Conservation (phyloP, 1,140 invertebrate genomes). For the Brachionus sp. region DNA sequence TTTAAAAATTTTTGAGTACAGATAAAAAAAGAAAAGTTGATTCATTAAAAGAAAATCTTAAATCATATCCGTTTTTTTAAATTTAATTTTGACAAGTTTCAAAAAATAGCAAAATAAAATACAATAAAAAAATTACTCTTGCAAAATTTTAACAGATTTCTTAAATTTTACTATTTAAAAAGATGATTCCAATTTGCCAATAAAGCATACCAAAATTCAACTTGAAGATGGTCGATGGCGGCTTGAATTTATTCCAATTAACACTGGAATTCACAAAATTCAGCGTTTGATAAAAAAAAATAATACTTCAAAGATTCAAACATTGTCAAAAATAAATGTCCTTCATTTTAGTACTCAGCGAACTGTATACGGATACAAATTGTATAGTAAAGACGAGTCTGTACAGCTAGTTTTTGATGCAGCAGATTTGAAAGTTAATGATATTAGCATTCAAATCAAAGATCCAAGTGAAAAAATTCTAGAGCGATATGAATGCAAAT, state of each 20-base stretch:
- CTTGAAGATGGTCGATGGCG: conserved; percentile 31
- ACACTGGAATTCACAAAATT: conserved; percentile 16
- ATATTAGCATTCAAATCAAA: background rate
- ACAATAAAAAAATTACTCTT: no score
- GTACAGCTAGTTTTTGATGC: conserved; percentile 26
- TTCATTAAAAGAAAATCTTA: no score
- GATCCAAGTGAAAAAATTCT: conserved; percentile 1
- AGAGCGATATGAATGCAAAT: conserved; percentile 11
- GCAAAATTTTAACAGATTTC: no score
- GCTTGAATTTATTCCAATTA: conserved; percentile 33
- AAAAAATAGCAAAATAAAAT: no score
- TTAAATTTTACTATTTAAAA: background rate
- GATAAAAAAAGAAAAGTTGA: no score
- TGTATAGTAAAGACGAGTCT: conserved; percentile 3
- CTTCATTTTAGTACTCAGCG: background rate
- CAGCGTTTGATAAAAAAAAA: background rate
- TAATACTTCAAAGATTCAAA: background rate
- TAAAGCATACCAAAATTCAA: conserved; percentile 42
- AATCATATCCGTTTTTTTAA: no score
- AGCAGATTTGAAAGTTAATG: background rate
- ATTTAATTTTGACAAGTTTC: no score
- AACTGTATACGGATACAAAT: conserved; percentile 22
- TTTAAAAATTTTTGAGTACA: no score
- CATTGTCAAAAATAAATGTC: background rate
- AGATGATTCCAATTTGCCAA: conserved; percentile 8